Conservation (phyloP, 1,140 invertebrate species). For the Aphelenchoides fujianensis region DNA sequence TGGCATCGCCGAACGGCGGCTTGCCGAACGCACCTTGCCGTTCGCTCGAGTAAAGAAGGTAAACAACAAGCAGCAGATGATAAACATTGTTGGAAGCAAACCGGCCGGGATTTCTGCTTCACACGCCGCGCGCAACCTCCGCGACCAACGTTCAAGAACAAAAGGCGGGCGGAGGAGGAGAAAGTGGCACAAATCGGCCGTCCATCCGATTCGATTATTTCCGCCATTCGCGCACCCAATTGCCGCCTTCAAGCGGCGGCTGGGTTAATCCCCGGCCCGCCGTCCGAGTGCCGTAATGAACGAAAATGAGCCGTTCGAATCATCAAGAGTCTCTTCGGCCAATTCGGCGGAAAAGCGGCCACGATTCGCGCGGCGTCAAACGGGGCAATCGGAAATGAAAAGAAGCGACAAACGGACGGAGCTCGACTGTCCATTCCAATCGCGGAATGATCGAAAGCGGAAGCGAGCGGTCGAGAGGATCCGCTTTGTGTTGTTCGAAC, state of each 20-base stretch:
- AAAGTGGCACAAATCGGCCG: background rate
- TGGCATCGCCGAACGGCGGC: background rate
- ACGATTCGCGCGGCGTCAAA: background rate
- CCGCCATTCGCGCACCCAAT: background rate
- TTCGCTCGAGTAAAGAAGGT: background rate
- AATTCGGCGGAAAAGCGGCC: background rate
- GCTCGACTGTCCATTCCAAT: background rate
- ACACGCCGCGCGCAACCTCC: too few relatives aligned
- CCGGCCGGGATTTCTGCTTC: too few relatives aligned
- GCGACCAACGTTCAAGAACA: too few relatives aligned
- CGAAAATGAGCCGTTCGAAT: background rate
- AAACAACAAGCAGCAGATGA: too few relatives aligned
- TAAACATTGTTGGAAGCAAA: too few relatives aligned
- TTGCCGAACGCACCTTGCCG: background rate
- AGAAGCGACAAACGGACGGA: too few relatives aligned
- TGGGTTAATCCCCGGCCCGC: background rate
- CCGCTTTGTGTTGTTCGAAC: too few relatives aligned
- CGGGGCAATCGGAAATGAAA: background rate
- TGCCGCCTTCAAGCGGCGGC: background rate
- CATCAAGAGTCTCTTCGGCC: background rate
- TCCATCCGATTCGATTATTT: background rate
- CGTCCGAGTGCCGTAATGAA: background rate
- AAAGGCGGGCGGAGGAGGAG: background rate
- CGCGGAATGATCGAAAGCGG: background rate
- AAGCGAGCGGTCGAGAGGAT: background rate